Evolutionary conservation across 2,888 invertebrate species (phyloP).

Genomic region (Podabrus alpinus): DNA sequence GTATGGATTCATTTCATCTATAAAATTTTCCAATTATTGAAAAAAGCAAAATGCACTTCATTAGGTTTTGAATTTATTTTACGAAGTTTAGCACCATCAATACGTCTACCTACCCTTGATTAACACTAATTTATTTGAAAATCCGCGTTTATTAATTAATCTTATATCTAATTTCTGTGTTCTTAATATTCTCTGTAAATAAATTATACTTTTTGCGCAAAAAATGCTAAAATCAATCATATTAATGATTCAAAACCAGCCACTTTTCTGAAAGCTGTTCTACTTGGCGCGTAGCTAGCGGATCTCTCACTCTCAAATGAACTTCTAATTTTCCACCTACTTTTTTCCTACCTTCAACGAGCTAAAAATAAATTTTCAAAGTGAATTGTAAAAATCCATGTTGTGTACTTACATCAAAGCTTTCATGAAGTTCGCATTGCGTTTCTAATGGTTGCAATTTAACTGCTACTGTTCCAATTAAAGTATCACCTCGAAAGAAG

Average conservation of each 20-base stretch:
- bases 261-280: constrained; percentile 90
- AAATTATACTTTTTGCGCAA: neutral
- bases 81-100: neutral
- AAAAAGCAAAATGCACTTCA: neutral
- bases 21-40: neutral
- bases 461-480: constrained; percentile 80
- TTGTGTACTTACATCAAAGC: constrained; percentile 79
- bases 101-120: neutral
- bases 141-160: neutral
- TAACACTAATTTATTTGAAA: neutral
- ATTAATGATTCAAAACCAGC: constrained; percentile 75
- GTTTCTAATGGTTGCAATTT: constrained; percentile 90
- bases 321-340: constrained; percentile 91
- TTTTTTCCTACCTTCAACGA: constrained; percentile 87
- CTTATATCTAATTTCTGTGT: neutral
- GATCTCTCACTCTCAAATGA: constrained; percentile 84
- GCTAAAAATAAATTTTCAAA: constrained; percentile 59
- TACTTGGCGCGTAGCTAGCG: constrained; percentile 85
- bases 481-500: constrained; percentile 86
- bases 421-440: constrained; percentile 86
- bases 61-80: neutral
- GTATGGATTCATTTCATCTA: neutral
- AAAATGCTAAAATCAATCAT: neutral
- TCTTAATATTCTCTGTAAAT: neutral
- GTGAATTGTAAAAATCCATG: neutral